Percentiles rank a stretch among this genome's conserved stretches.
phyloP scores from a whole-genome alignment of 2,113 vertebrate species.

The Trematomus loennbergii region DNA sequence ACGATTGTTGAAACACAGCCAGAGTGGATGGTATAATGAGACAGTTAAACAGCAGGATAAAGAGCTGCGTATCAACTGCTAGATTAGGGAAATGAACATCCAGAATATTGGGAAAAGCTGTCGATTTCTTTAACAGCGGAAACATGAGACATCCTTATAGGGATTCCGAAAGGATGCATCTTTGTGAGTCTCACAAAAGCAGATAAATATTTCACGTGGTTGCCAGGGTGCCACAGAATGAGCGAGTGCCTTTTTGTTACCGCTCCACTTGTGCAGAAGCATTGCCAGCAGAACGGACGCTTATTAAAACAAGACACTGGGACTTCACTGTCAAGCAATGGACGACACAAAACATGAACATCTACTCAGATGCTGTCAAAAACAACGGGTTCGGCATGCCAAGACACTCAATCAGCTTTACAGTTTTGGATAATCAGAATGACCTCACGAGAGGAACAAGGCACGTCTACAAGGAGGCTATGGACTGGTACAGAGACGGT shows the following conservation, averaged over 20 bases:
- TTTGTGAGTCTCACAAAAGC: not conserved
- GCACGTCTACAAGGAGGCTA: constrained; percentile 6
- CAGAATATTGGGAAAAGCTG: not conserved
- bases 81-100: not conserved
- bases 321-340: constrained; percentile 35
- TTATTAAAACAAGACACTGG: constrained; percentile 39
- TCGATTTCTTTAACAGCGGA: constrained; percentile 7
- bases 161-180: constrained; percentile 10
- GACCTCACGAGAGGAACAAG: constrained; percentile 47
- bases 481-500: constrained; percentile 55
- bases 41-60: constrained; percentile 24
- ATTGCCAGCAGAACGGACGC: constrained; percentile 41
- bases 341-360: constrained; percentile 30
- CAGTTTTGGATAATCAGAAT: constrained; percentile 14
- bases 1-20: constrained; percentile 8
- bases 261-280: constrained; percentile 62
- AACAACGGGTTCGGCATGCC: constrained; percentile 68
- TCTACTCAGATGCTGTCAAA: constrained; percentile 52
- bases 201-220: constrained; percentile 36
- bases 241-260: constrained; percentile 67
- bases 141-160: constrained; percentile 5
- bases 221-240: constrained; percentile 58
- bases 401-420: constrained; percentile 87
- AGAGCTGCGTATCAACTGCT: not conserved
- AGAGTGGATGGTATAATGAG: constrained; percentile 22